Evolutionary conservation across 2,888 invertebrate species (phyloP).

Genomic region (Tinea trinotella): DNA sequence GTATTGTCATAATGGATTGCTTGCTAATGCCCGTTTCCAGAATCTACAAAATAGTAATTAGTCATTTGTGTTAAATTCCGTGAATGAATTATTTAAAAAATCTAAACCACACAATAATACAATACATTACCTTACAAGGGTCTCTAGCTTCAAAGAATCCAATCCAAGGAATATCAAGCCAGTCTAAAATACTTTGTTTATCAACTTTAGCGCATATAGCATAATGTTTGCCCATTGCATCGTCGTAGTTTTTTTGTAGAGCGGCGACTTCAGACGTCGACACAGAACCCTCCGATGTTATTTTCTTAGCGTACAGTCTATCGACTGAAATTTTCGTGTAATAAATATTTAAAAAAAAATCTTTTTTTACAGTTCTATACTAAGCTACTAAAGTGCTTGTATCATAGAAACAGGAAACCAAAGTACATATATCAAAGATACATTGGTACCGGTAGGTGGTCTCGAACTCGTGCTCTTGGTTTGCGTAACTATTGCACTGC

Average conservation of each 20-base stretch:
- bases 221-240: constrained; percentile 54
- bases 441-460: too few relatives aligned
- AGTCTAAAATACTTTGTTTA: constrained; percentile 83
- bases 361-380: too few relatives aligned
- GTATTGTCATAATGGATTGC: constrained; percentile 40
- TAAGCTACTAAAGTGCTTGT: too few relatives aligned
- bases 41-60: constrained; percentile 31
- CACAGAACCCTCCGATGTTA: constrained; percentile 81
- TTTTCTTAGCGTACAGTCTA: constrained; percentile 79
- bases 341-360: constrained; percentile 14
- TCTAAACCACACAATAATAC: too few relatives aligned
- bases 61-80: not conserved
- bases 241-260: constrained; percentile 58
- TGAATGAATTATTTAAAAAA: not conserved
- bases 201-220: constrained; percentile 60
- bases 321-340: constrained; percentile 64
- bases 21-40: constrained; percentile 46
- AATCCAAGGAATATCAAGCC: constrained; percentile 97
- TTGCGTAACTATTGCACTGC: too few relatives aligned
- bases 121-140: constrained; percentile 74
- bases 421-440: too few relatives aligned
- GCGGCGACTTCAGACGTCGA: constrained; percentile 77
- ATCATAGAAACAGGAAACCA: too few relatives aligned
- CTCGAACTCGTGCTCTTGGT: too few relatives aligned
- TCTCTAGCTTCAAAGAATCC: constrained; percentile 87